Percentiles rank a stretch among this genome's conserved stretches.
These are phyloP conservation scores for Aotus griseimembra DNA, from an alignment of 2,797 vertebrate genomes.

Conservation along the genomic window DNA sequence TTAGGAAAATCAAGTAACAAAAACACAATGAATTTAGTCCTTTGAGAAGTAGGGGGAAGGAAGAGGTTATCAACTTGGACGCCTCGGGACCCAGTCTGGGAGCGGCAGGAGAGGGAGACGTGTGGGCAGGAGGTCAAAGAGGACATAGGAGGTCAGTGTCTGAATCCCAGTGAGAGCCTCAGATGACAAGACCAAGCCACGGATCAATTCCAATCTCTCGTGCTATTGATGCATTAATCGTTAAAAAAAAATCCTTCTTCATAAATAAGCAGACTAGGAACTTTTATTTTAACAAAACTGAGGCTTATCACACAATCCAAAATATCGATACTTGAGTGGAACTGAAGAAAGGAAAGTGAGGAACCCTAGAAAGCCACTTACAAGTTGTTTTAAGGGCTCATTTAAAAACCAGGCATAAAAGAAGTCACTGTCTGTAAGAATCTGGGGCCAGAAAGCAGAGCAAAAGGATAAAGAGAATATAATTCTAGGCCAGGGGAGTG, in stretches of 20 bases:
- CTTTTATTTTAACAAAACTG: background rate
- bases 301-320: background rate
- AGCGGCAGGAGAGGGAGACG: fast-evolving
- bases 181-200: background rate
- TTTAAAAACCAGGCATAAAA: background rate
- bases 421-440: background rate
- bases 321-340: background rate
- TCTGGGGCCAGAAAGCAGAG: background rate
- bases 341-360: background rate
- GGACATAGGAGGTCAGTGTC: background rate
- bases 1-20: background rate
- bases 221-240: background rate
- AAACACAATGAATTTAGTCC: background rate
- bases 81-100: background rate
- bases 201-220: background rate
- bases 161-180: background rate
- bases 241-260: background rate
- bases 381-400: background rate
- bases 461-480: background rate
- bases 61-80: background rate
- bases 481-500: background rate
- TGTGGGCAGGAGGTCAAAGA: background rate
- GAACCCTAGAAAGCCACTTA: background rate
- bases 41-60: too few relatives aligned
- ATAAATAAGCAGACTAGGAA: background rate